These are phyloP conservation scores for Lasioglossum marginatum DNA, from an alignment of 2,888 invertebrate species.

Conservation along the genomic window DNA sequence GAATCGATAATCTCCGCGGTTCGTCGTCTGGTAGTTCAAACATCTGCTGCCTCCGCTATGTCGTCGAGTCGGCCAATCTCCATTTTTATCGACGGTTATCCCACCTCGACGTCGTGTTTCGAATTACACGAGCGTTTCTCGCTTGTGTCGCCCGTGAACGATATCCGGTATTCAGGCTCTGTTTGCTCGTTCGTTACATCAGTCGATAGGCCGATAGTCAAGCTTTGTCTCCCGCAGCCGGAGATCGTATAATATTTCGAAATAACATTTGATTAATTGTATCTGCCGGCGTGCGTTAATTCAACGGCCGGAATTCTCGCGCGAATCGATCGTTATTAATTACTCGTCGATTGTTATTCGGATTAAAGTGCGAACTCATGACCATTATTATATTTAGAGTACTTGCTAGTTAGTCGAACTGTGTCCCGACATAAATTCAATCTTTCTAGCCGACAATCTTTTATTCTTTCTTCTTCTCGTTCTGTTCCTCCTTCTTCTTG, in stretches of 20 bases:
- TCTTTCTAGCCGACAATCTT: slow-evolving; percentile 7
- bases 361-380: slow-evolving; percentile 61
- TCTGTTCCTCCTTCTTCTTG: neutral
- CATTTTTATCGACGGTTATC: slow-evolving; percentile 29
- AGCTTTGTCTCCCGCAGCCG: slow-evolving; percentile 32
- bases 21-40: slow-evolving; percentile 45
- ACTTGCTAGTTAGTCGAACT: slow-evolving; percentile 45
- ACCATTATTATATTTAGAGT: slow-evolving; percentile 47
- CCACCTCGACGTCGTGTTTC: slow-evolving; percentile 5
- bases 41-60: slow-evolving; percentile 20
- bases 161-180: slow-evolving; percentile 28
- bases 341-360: slow-evolving; percentile 53
- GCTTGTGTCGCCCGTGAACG: no score
- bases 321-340: slow-evolving; percentile 64
- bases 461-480: neutral
- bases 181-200: slow-evolving; percentile 40
- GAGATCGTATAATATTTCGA: slow-evolving; percentile 53
- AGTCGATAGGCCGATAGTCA: slow-evolving; percentile 52
- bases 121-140: neutral
- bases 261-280: slow-evolving; percentile 63
- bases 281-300: slow-evolving; percentile 49
- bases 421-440: slow-evolving; percentile 22
- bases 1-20: slow-evolving; percentile 58
- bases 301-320: slow-evolving; percentile 53
- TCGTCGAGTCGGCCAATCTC: slow-evolving; percentile 28